A percentile compares a stretch with the other conserved stretches of the same genome.
These are phyloP conservation scores for Caenorhabditis sulstoni DNA, from an alignment of 2,888 invertebrate genomes.

Conservation along the genomic window DNA sequence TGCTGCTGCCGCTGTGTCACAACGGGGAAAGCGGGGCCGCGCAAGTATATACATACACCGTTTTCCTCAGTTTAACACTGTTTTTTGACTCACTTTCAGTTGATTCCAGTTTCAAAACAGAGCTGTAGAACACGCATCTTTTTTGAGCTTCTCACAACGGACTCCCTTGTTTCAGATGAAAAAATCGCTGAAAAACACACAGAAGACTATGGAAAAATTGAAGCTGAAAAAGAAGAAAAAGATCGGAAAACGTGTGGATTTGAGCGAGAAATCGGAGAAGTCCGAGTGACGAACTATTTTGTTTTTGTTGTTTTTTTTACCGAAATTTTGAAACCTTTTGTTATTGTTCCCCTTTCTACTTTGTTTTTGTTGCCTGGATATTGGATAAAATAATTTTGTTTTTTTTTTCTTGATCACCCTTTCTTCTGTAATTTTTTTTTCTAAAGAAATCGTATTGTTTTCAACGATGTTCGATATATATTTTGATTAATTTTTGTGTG, in stretches of 20 bases:
- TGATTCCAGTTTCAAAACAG: not conserved
- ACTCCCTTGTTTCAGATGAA: slow-evolving; percentile 45
- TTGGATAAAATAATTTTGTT: not conserved
- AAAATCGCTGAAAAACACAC: slow-evolving; percentile 39
- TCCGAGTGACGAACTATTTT: not conserved
- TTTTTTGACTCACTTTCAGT: too few species aligned
- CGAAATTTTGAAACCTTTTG: not conserved
- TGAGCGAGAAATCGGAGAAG: not conserved
- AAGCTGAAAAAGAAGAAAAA: slow-evolving; percentile 20
- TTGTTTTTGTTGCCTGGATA: slow-evolving; percentile 9
- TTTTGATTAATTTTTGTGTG: not conserved
- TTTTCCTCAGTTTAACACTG: too few species aligned
- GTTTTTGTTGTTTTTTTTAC: not conserved
- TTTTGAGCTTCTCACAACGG: not conserved
- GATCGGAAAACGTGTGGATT: not conserved
- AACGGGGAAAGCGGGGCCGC: too few species aligned
- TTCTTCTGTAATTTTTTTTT: too few species aligned
- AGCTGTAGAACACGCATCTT: not conserved
- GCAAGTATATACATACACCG: too few species aligned
- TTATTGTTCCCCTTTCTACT: not conserved
- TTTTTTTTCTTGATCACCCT: slow-evolving; percentile 4
- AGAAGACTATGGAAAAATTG: slow-evolving; percentile 34
- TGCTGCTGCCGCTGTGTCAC: too few species aligned
- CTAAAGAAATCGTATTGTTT: too few species aligned
- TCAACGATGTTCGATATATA: not conserved